These are phyloP conservation scores for Spheniscus mendiculus DNA, from an alignment of 2,113 vertebrate genomes.

Conservation along the genomic window DNA sequence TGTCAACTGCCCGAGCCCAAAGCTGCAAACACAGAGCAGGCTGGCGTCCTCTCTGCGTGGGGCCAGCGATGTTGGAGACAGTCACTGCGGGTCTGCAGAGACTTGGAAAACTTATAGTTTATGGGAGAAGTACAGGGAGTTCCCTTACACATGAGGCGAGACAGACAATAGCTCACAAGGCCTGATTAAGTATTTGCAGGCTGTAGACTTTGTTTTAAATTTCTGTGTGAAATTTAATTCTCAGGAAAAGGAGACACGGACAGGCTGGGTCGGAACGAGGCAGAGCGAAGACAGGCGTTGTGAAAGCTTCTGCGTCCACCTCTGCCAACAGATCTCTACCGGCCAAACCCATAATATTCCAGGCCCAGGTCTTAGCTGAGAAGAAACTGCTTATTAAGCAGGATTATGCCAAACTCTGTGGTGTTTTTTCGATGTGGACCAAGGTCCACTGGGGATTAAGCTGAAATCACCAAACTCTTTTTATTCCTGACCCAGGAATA, in stretches of 20 bases:
- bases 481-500: background rate
- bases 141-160: conserved; percentile 34
- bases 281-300: background rate
- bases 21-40: conserved; percentile 30
- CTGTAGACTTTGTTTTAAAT: background rate
- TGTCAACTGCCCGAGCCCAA: background rate
- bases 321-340: background rate
- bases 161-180: conserved; percentile 34
- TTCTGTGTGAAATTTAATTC: background rate
- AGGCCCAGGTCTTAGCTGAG: background rate
- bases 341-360: background rate
- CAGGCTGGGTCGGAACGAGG: background rate
- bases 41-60: background rate
- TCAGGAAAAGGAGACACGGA: background rate
- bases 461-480: background rate
- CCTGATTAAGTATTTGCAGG: conserved; percentile 13
- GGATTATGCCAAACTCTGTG: background rate
- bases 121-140: conserved; percentile 29
- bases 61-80: background rate
- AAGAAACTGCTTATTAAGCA: background rate
- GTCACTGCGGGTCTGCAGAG: background rate
- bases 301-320: background rate
- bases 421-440: background rate
- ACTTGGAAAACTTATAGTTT: background rate
- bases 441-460: background rate